phyloP scores from a whole-genome alignment of 1,140 invertebrate genomes.

The Coptotermes formosanus region DNA sequence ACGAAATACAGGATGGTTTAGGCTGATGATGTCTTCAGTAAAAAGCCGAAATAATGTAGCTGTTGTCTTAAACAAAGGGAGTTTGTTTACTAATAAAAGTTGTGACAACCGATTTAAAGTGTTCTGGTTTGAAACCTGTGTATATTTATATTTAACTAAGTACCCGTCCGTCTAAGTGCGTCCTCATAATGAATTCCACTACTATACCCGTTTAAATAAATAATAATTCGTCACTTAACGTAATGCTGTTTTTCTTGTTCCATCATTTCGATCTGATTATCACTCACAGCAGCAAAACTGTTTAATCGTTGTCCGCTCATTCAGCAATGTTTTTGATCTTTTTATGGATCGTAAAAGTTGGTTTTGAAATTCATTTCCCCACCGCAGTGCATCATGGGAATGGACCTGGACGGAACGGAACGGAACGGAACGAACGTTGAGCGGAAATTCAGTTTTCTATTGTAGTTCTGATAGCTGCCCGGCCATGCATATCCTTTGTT shows the following conservation, averaged over 20 bases:
- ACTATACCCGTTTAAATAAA: neutral
- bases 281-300: neutral
- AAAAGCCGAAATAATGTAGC: too few species aligned
- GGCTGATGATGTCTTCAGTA: too few species aligned
- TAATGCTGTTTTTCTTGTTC: neutral
- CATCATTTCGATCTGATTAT: neutral
- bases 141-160: too few species aligned
- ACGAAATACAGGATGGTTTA: too few species aligned
- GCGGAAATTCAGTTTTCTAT: slow-evolving; percentile 29
- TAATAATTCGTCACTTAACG: neutral
- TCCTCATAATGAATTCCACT: too few species aligned
- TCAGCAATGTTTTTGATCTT: neutral
- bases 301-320: slow-evolving; percentile 23
- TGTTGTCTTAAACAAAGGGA: too few species aligned
- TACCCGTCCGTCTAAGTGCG: too few species aligned
- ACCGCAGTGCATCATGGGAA: neutral
- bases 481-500: slow-evolving; percentile 22
- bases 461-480: neutral
- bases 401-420: neutral
- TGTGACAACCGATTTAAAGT: too few species aligned
- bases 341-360: slow-evolving; percentile 29
- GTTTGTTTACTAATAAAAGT: too few species aligned
- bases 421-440: neutral
- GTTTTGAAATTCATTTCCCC: slow-evolving; percentile 20
- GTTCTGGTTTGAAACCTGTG: too few species aligned